Evolutionary conservation across 2,797 vertebrate species (phyloP), one percentile per base, ranked within the genome.

Genomic region (Sebastes diploproa): DNA sequence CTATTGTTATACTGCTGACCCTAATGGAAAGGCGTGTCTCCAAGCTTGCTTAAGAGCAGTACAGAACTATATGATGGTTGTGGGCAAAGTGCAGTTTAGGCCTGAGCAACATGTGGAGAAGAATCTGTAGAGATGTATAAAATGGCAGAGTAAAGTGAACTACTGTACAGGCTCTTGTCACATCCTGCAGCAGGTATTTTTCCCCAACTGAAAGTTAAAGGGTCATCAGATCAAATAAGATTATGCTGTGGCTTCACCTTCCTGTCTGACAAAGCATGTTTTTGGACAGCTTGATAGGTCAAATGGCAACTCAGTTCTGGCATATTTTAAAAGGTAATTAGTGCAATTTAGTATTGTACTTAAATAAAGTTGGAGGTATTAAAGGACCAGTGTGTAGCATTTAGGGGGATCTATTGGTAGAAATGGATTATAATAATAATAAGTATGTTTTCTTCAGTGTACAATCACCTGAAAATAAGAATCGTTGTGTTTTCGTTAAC

Each of bases 1-100:
- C 73, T 83, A 67, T 90, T 92, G 86, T 91, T 78, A 56, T 42
- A 63, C 42, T 6, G 66, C 46, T 84, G 74, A 80, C 62, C 73
- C 61, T 18, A 52, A 65, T 68, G 12, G 62, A 80, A 72, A 71
- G 46, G 20, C 50, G 38, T 16, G 36, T 84, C 63, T 73, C 42
- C 50, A 59, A 58, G 46, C 9, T 73, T 64, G 23, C 64, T 42
- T 74, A 59, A 27, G 38, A 70, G 58, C 46, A 59, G 36, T 59
- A 67, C 32, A 83, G 76, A 74, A 52, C 10, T 70, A 46, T 61
- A 22, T 68, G 52, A 66, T 62, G 70, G 22, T 34, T 63, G 29
- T 36, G 38, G 46, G 22, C 38, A 80, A 71, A 23, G 50, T 54
- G 20, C 22, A 62, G 20, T 56, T 76, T 16, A 64, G 20, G 67